Evolutionary conservation across 2,113 vertebrate species (phyloP).

Genomic region (Gulo gulo): DNA sequence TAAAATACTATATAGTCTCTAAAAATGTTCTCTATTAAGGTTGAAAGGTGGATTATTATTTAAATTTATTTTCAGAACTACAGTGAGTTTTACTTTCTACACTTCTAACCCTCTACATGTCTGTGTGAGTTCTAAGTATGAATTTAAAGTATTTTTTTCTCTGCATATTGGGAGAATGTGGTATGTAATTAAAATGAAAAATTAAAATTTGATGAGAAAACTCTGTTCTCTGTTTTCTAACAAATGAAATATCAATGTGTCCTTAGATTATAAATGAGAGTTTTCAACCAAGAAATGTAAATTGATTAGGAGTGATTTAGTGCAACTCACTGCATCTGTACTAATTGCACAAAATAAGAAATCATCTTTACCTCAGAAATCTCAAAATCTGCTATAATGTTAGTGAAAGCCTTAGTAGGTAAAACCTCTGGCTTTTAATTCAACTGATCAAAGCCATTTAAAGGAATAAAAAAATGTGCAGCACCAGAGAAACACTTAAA

Average conservation of each 20-base stretch:
- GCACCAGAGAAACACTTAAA: not conserved
- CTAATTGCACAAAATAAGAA: conserved; percentile 39
- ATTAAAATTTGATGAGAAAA: conserved; percentile 29
- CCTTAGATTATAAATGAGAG: not conserved
- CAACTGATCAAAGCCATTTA: not conserved
- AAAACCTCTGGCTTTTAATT: conserved; percentile 20
- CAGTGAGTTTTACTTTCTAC: not conserved
- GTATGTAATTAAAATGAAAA: conserved; percentile 41
- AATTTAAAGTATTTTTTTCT: not conserved
- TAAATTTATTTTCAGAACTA: not conserved
- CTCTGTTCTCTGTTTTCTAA: not conserved
- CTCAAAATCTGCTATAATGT: not conserved
- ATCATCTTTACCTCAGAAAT: not conserved
- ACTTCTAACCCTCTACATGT: not conserved
- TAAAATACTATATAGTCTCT: not conserved
- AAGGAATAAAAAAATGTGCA: not conserved
- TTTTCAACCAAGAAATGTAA: conserved; percentile 38
- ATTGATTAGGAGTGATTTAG: not conserved
- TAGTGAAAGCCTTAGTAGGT: not conserved
- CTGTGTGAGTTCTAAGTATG: not conserved
- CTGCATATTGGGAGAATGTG: not conserved
- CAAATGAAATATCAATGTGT: not conserved
- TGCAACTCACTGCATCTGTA: not conserved
- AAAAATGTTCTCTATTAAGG: not conserved
- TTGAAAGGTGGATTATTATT: not conserved